Percentiles rank a stretch among this genome's conserved stretches.
These are phyloP conservation scores for Lathronympha strigana DNA, from an alignment of 2,888 invertebrate species.

Conservation along the genomic window DNA sequence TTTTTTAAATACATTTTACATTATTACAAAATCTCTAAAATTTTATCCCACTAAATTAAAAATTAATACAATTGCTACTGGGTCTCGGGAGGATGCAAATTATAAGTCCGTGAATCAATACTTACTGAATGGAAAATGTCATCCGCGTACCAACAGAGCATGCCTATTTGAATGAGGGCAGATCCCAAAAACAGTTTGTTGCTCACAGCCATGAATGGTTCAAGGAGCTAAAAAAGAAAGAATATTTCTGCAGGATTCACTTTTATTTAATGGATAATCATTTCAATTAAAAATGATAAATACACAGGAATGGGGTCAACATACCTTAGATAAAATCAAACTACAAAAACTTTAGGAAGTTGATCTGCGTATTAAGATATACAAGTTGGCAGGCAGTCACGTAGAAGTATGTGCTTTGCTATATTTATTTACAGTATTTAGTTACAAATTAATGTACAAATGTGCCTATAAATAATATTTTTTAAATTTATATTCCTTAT, in stretches of 20 bases:
- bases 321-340: not conserved
- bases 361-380: not conserved
- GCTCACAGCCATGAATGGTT: slow-evolving; percentile 70
- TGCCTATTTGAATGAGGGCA: slow-evolving; percentile 74
- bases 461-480: too few species aligned
- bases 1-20: too few species aligned
- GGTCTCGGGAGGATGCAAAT: too few species aligned
- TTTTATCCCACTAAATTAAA: too few species aligned
- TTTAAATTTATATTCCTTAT: too few species aligned
- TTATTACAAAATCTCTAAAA: too few species aligned
- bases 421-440: too few species aligned
- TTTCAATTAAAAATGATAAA: not conserved
- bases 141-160: slow-evolving; percentile 79
- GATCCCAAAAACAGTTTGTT: slow-evolving; percentile 73
- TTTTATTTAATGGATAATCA: not conserved
- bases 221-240: slow-evolving; percentile 65
- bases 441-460: too few species aligned
- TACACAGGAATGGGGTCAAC: not conserved
- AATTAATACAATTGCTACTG: too few species aligned
- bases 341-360: not conserved
- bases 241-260: not conserved
- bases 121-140: slow-evolving; percentile 75
- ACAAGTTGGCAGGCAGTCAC: not conserved
- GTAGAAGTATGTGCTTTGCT: not conserved
- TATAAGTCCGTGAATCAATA: slow-evolving; percentile 41